A percentile compares a stretch with the other conserved stretches of the same genome.
phyloP scores from a whole-genome alignment of 2,797 vertebrate species.

The Uromys caudimaculatus region DNA sequence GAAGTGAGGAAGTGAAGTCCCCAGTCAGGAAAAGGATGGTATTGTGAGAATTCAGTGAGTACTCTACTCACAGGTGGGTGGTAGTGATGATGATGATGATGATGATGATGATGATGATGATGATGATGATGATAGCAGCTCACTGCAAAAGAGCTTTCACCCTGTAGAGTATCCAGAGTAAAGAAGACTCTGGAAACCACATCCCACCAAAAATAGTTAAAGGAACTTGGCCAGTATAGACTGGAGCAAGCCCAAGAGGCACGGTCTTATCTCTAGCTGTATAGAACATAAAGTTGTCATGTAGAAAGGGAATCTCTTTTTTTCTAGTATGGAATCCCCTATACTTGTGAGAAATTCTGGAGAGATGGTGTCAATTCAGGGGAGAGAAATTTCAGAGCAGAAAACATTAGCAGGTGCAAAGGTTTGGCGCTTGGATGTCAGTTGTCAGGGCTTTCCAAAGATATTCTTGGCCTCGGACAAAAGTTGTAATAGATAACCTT shows the following conservation, averaged over 20 bases:
- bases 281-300: not conserved
- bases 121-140: not conserved
- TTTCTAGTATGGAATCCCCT: not conserved
- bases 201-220: not conserved
- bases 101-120: too few species aligned
- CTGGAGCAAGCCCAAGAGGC: not conserved
- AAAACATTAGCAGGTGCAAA: not conserved
- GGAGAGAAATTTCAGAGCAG: constrained; percentile 40
- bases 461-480: not conserved
- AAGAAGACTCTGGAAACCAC: not conserved
- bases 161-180: not conserved
- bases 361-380: not conserved
- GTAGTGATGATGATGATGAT: too few species aligned
- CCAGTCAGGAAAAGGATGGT: not conserved
- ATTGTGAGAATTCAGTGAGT: not conserved
- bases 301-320: not conserved
- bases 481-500: not conserved
- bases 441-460: not conserved
- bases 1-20: not conserved
- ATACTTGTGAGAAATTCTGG: not conserved
- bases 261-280: not conserved
- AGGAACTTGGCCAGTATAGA: not conserved
- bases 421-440: not conserved
- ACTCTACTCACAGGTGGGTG: not conserved
- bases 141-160: not conserved